Conservation (phyloP, 2,888 invertebrate species). For the Agriotes lineatus region DNA sequence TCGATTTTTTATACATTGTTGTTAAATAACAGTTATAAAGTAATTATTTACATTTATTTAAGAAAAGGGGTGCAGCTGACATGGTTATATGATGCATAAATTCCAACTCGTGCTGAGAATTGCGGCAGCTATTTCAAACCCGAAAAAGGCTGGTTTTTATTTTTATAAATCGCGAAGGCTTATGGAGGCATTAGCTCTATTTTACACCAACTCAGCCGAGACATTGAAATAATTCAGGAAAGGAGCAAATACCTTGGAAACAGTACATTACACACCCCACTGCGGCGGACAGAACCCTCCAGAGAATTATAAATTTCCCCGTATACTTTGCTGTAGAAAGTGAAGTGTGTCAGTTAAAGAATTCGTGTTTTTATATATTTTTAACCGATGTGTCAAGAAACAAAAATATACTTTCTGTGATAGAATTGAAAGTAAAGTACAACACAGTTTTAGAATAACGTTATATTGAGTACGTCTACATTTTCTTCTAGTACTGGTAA, state of each 20-base stretch:
- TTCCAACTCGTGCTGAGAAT: no score
- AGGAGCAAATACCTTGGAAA: slow-evolving; percentile 21
- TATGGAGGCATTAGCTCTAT: neutral
- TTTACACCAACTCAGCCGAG: neutral
- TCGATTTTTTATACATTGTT: no score
- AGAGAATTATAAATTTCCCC: slow-evolving; percentile 30
- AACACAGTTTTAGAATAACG: no score
- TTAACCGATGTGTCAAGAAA: neutral
- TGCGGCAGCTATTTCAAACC: no score
- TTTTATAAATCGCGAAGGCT: neutral
- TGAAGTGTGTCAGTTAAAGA: slow-evolving; percentile 15
- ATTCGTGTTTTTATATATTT: slow-evolving; percentile 18
- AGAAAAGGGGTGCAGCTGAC: no score
- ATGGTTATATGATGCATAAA: no score
- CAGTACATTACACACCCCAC: slow-evolving; percentile 22
- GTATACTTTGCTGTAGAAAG: slow-evolving; percentile 3
- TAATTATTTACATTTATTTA: no score
- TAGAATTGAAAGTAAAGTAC: no score
- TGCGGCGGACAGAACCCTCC: slow-evolving; percentile 19
- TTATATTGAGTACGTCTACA: no score
- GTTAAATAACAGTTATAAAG: no score
- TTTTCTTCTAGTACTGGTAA: no score
- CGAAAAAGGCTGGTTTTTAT: no score
- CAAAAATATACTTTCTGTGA: slow-evolving; percentile 14
- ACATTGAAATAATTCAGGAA: slow-evolving; percentile 21